phyloP scores from a whole-genome alignment of 1,140 invertebrate species.

The Brachionus asplanchnoidis region DNA sequence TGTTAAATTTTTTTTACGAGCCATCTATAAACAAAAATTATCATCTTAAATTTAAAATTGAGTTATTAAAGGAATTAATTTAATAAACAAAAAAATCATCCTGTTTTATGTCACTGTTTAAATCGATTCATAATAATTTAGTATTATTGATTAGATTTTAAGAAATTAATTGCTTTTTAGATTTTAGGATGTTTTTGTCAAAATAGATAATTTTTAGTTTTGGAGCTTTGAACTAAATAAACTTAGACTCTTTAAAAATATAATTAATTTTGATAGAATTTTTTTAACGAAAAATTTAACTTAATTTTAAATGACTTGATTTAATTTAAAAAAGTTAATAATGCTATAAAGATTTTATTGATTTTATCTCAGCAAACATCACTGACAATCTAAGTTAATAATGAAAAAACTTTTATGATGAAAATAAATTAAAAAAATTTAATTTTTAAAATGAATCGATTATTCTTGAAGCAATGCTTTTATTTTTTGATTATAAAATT shows the following conservation, averaged over 20 bases:
- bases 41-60: background rate
- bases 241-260: background rate
- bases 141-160: background rate
- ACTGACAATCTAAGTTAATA: background rate
- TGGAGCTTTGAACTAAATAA: background rate
- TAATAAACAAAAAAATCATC: background rate
- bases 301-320: background rate
- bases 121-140: no score
- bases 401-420: background rate
- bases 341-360: background rate
- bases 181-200: background rate
- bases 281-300: background rate
- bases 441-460: background rate
- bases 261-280: background rate
- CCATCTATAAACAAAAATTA: background rate
- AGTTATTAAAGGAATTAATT: background rate
- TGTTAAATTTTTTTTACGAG: background rate
- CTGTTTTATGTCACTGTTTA: background rate
- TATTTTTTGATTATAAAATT: background rate
- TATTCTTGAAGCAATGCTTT: background rate
- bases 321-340: background rate
- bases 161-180: background rate
- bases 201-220: background rate
- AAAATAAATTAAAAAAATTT: background rate
- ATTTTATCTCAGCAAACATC: background rate